phyloP scores from a whole-genome alignment of 2,113 vertebrate species.

The Sisor rabdophorus region DNA sequence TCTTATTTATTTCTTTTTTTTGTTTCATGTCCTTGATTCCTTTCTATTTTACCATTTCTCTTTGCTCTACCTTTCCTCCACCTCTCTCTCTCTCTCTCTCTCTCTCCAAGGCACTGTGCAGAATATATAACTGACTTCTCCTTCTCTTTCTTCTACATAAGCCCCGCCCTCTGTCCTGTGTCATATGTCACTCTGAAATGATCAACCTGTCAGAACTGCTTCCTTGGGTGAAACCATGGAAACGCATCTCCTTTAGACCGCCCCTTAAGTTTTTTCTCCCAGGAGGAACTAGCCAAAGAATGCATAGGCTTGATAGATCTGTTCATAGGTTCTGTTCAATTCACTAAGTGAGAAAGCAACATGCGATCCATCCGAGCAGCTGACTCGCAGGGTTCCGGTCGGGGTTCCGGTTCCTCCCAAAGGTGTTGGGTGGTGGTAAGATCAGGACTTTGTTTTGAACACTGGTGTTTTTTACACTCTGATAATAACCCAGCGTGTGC shows the following conservation, averaged over 20 bases:
- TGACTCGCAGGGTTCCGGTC: too few species aligned
- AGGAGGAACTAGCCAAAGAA: not conserved
- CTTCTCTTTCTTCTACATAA: not conserved
- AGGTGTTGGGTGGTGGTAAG: too few species aligned
- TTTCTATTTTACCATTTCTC: not conserved
- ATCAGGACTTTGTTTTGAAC: too few species aligned
- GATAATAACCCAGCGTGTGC: too few species aligned
- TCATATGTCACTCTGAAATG: conserved; percentile 37
- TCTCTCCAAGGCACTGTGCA: not conserved
- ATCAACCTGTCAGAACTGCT: conserved; percentile 37
- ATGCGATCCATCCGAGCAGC: too few species aligned
- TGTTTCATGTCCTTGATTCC: too few species aligned
- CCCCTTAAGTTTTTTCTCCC: not conserved
- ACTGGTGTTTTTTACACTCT: too few species aligned
- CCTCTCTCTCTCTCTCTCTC: not conserved
- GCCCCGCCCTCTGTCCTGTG: conserved; percentile 11
- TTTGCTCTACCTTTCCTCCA: not conserved
- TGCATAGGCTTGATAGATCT: not conserved
- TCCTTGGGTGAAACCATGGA: conserved; percentile 33
- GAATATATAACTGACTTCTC: not conserved
- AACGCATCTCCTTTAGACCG: conserved; percentile 23
- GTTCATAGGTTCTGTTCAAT: too few species aligned
- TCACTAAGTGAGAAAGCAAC: too few species aligned
- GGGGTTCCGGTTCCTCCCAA: too few species aligned
- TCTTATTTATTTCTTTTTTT: not conserved